phyloP scores from a whole-genome alignment of 1,140 invertebrate genomes.

The Lepidotrigona ventralis region DNA sequence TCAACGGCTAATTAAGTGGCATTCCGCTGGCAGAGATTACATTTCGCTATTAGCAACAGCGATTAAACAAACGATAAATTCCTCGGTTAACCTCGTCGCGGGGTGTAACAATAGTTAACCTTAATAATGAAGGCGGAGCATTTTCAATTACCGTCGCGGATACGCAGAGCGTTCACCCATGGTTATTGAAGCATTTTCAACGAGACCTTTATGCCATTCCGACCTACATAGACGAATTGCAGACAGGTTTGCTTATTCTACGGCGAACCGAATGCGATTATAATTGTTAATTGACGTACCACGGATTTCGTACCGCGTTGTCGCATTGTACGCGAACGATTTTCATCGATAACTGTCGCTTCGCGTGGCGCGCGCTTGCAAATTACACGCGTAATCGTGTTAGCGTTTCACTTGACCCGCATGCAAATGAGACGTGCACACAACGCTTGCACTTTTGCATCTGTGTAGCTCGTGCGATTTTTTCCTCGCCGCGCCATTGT shows the following conservation, averaged over 20 bases:
- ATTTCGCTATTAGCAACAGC: not conserved
- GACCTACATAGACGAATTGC: not conserved
- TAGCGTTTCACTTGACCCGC: not conserved
- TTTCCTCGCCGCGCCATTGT: not conserved
- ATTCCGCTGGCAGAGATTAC: not conserved
- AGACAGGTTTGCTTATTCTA: not conserved
- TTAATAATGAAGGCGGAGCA: not conserved
- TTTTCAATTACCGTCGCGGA: constrained; percentile 12
- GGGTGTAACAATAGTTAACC: not conserved
- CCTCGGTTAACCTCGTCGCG: not conserved
- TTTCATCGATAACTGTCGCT: not conserved
- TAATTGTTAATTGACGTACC: not conserved
- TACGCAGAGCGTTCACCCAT: not conserved
- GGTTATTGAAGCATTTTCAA: constrained; percentile 4
- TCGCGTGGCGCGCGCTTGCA: not conserved
- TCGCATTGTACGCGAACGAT: not conserved
- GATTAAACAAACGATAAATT: constrained; percentile 13
- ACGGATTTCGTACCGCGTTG: no score
- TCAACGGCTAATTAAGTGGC: not conserved
- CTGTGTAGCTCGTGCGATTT: not conserved
- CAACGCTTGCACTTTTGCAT: not conserved
- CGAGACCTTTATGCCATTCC: no score
- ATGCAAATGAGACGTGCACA: not conserved
- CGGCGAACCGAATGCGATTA: not conserved
- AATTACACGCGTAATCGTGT: constrained; percentile 16